phyloP scores from a whole-genome alignment of 2,113 vertebrate species.

The Pao palembangensis region DNA sequence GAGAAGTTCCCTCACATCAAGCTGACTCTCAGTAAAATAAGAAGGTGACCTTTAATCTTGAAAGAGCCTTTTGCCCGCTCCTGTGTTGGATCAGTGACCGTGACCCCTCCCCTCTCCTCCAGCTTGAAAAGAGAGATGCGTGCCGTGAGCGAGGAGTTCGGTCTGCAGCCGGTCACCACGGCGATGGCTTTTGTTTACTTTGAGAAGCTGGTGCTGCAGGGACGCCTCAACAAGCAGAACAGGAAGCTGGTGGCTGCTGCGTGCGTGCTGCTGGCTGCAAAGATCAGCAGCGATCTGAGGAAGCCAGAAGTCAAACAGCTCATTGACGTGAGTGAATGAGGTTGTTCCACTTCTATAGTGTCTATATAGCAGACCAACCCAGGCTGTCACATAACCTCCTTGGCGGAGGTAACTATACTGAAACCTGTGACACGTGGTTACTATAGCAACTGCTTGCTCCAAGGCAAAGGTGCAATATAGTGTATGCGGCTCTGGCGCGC shows the following conservation, averaged over 20 bases:
- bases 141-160: slow-evolving; percentile 86
- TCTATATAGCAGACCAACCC: too few species aligned
- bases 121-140: slow-evolving; percentile 97
- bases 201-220: slow-evolving; percentile 96
- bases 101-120: not conserved
- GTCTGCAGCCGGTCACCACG: slow-evolving; percentile 89
- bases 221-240: slow-evolving; percentile 96
- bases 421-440: too few species aligned
- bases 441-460: too few species aligned
- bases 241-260: slow-evolving; percentile 93
- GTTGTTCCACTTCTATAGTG: too few species aligned
- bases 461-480: too few species aligned
- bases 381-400: too few species aligned
- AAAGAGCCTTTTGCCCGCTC: too few species aligned
- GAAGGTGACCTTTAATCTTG: slow-evolving; percentile 76
- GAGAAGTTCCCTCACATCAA: slow-evolving; percentile 97
- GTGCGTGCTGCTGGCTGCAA: slow-evolving; percentile 93
- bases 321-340: slow-evolving; percentile 84
- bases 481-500: too few species aligned
- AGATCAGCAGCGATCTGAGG: slow-evolving; percentile 96
- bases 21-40: slow-evolving; percentile 94
- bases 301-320: slow-evolving; percentile 92
- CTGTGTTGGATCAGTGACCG: not conserved
- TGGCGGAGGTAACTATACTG: too few species aligned
- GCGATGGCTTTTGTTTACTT: slow-evolving; percentile 99